Evolutionary conservation across 2,888 invertebrate species (phyloP), one percentile per base, ranked within the genome.

Genomic region (Melitaea athalia): DNA sequence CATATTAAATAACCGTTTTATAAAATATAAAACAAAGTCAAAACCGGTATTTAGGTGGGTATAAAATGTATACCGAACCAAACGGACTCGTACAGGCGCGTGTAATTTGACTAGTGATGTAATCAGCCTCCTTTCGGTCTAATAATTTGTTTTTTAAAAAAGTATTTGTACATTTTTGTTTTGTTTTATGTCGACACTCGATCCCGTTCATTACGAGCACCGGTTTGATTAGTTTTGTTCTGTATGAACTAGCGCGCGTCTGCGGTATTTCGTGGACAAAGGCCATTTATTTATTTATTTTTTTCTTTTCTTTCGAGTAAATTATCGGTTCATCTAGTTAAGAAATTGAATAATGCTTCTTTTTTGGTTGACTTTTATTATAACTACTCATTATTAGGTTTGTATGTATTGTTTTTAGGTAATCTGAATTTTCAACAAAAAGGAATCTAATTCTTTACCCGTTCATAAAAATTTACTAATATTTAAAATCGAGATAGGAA

Each of bases 151-250:
- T 64, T 68, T 67, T 59, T 63, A n/a, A 65, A 61, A 3, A 38
- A 38, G 4, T 38, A 0, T 5, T 38, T 38, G 5, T 38, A 38
- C 4, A 5, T 38, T 7, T 38, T 38, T 8, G 59, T 43, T 53
- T 68, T 42, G 14, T 47, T 64, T 72, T 70, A 73, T 74, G 59
- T 50, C 71, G 80, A 77, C 80, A 81, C 80, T 75, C 75, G 79
- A 82, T 81, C 78, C 73, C 81, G 76, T 81, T 83, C 78, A 78
- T 83, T 80, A 77, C 74, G 76, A 74, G 75, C 75, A 76, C 75
- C 76, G 75, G 74, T 74, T 74, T 72, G 60, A 47, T 76, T 66
- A 53, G 53, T 66, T 66, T 75, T 62, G 69, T 75, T 74, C 63
- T 68, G 72, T 70, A 75, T 75, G 68, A 68, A 70, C 74, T 73